Evolutionary conservation across 2,113 vertebrate species (phyloP).

Genomic region (Varanus salvator): DNA sequence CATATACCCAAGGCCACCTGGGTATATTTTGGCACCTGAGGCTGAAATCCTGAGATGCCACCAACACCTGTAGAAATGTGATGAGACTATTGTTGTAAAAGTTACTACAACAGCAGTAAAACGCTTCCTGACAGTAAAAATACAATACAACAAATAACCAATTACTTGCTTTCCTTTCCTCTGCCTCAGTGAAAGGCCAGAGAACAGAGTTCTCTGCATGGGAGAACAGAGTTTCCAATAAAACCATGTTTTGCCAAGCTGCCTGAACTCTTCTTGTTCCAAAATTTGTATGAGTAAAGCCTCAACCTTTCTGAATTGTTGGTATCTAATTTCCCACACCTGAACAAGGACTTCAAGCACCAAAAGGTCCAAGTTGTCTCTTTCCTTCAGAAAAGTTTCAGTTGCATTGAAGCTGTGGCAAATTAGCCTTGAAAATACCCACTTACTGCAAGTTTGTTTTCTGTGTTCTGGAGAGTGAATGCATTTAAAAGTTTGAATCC

Average conservation of each 20-base stretch:
- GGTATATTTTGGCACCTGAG: no score
- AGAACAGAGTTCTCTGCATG: not conserved
- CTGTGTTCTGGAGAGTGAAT: constrained; percentile 68
- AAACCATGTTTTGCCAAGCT: not conserved
- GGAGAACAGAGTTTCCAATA: not conserved
- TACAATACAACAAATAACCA: no score
- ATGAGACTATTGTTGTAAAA: no score
- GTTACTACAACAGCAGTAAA: no score
- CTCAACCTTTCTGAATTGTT: constrained; percentile 39
- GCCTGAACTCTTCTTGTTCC: constrained; percentile 21
- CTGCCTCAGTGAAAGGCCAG: not conserved
- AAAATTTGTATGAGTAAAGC: constrained; percentile 16
- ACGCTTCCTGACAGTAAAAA: no score
- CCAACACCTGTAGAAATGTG: no score
- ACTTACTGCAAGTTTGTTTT: constrained; percentile 66
- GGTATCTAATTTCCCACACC: constrained; percentile 27
- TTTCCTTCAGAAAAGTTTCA: constrained; percentile 55
- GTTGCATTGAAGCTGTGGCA: constrained; percentile 59
- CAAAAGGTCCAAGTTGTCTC: constrained; percentile 39
- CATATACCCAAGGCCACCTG: no score
- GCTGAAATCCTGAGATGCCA: no score
- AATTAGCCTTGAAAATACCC: constrained; percentile 69
- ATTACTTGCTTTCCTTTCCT: no score
- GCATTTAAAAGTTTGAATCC: constrained; percentile 84
- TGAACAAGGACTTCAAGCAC: constrained; percentile 27